phyloP scores from a whole-genome alignment of 2,113 vertebrate genomes.

The Calyptommatus sinebrachiatus region DNA sequence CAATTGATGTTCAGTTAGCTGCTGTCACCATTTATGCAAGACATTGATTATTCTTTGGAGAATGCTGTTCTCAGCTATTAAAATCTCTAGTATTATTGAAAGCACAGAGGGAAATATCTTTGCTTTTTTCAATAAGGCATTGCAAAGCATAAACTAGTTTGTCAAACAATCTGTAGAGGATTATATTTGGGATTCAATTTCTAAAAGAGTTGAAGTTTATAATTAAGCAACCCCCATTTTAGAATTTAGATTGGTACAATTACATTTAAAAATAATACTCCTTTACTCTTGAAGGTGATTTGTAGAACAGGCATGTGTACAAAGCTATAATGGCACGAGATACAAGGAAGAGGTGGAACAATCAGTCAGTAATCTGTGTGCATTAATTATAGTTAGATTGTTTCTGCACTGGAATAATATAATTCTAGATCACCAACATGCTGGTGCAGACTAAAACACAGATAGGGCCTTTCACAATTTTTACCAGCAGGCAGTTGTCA shows the following conservation, averaged over 20 bases:
- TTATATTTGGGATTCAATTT: not conserved
- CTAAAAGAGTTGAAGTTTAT: not conserved
- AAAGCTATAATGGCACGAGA: constrained; percentile 9
- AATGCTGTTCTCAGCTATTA: constrained; percentile 16
- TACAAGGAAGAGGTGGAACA: not conserved
- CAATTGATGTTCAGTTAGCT: not conserved
- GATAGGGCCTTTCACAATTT: no score
- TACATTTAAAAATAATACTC: constrained; percentile 13
- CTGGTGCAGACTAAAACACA: no score
- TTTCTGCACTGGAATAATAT: no score
- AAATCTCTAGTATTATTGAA: constrained; percentile 10
- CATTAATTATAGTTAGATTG: no score
- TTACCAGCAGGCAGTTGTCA: no score
- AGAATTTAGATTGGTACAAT: not conserved
- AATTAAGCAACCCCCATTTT: not conserved
- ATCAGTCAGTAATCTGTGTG: not conserved
- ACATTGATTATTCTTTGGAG: constrained; percentile 22
- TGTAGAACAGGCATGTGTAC: constrained; percentile 21
- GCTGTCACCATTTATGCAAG: constrained; percentile 19
- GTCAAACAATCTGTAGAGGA: not conserved
- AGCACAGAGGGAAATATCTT: not conserved
- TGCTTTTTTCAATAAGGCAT: not conserved
- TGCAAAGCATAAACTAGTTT: constrained; percentile 8
- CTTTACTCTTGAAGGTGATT: constrained; percentile 30
- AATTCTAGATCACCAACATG: no score